Conservation (phyloP, 2,113 vertebrate genomes). For the Dicaeum eximium region DNA sequence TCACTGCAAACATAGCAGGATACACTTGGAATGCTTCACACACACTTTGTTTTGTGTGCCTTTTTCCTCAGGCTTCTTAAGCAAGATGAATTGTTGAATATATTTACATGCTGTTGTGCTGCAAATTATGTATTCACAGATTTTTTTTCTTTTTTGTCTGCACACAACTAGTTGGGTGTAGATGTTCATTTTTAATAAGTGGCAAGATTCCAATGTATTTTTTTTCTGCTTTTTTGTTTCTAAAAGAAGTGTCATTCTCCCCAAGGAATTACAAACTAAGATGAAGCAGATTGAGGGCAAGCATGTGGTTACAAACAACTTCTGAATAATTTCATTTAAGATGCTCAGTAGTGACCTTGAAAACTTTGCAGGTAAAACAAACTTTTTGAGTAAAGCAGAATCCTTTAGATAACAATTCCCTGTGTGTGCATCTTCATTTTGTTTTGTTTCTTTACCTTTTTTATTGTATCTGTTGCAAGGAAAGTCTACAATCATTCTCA, state of each 20-base stretch:
- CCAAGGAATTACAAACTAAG: slow-evolving; percentile 15
- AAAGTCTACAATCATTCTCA: background rate
- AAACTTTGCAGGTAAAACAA: slow-evolving; percentile 35
- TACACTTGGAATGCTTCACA: background rate
- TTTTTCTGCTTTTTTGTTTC: background rate
- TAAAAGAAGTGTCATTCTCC: background rate
- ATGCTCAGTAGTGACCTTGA: slow-evolving; percentile 45
- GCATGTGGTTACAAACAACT: background rate
- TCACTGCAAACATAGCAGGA: background rate
- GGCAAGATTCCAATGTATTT: slow-evolving; percentile 16
- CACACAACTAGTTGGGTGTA: background rate
- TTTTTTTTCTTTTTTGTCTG: background rate
- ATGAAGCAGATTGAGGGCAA: slow-evolving; percentile 40
- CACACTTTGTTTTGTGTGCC: background rate
- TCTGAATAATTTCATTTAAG: slow-evolving; percentile 43
- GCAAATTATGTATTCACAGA: background rate
- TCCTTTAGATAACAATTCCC: background rate
- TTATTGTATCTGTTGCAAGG: background rate
- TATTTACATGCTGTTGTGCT: background rate
- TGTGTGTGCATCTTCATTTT: background rate
- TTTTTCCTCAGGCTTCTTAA: slow-evolving; percentile 22
- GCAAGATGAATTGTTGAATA: background rate
- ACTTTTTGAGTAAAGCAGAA: background rate
- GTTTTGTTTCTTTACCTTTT: background rate
- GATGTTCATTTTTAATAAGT: slow-evolving; percentile 40